Evolutionary conservation across 2,797 vertebrate genomes (phyloP), one percentile per base, ranked within the genome.

Genomic region (Gymnoscopelus microlampas): DNA sequence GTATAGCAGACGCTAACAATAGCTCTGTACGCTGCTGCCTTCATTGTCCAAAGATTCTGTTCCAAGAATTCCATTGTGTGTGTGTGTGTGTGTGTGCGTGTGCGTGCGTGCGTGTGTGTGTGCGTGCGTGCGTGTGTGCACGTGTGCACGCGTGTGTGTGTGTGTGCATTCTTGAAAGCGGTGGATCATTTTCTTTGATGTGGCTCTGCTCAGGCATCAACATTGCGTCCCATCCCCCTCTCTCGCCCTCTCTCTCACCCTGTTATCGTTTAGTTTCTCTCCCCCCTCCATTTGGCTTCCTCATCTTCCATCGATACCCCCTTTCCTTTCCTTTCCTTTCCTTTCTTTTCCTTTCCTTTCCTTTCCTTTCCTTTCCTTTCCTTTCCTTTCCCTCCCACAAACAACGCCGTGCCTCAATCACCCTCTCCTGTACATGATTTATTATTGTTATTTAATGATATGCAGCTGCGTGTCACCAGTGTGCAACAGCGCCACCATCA

Each of bases 361-460:
- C 39, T 70, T 0, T 54, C 35, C 66, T 26, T 71, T 32, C 47
- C 26, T 63, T 29, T 64, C 19, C 19, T 19, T 19, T 19, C 19
- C 19, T 19, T 19, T 19, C 19, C 19, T 19, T 66, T 70, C 50
- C 50, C 57, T 70, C 24, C 70, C 19, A 57, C 65, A 71, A 35
- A 70, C 76, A 71, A 77, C 58, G 69, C 60, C 51, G 59, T 73
- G 62, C 66, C 79, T 84, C 53, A 48, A 62, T 50, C n/a, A 47
- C 63, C 68, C 53, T 61, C 73, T 74, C 68, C 51, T 66, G 49
- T 29, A 6, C 66, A 67, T 76, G 32, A 44, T 54, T 64, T 54
- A 69, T 77, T 71, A 73, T 74, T 4, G 32, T 81, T 74, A 81
- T 80, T 84, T 73, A 85, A 84, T 79, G 68, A 84, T 76, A 64